Evolutionary conservation across 2,113 vertebrate genomes (phyloP).

Genomic region (Sceloporus tristichus): DNA sequence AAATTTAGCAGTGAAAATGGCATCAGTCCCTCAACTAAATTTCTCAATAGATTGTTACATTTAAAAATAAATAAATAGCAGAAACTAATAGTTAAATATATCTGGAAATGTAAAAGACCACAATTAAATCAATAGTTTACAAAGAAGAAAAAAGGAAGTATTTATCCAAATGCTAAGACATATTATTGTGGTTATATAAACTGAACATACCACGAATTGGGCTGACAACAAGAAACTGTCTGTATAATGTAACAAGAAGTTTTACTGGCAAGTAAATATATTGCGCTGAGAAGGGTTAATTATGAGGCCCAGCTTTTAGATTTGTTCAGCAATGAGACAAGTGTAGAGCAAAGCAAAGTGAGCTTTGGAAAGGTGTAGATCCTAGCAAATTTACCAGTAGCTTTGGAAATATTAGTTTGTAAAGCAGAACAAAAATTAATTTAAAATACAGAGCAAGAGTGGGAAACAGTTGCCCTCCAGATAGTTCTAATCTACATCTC

Average conservation of each 20-base stretch:
- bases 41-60: background rate
- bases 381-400: too few species aligned
- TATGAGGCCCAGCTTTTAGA: background rate
- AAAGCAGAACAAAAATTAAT: too few species aligned
- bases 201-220: background rate
- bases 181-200: background rate
- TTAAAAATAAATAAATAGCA: background rate
- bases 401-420: too few species aligned
- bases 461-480: too few species aligned
- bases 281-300: background rate
- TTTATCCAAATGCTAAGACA: conserved; percentile 2
- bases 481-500: too few species aligned
- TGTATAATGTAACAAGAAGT: background rate
- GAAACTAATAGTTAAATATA: background rate
- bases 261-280: too few species aligned
- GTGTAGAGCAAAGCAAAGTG: background rate
- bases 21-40: background rate
- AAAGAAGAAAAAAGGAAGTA: background rate
- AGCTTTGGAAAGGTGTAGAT: too few species aligned
- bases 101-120: background rate
- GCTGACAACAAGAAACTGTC: background rate
- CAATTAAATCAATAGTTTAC: conserved; percentile 20
- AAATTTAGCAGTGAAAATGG: background rate
- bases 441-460: too few species aligned
- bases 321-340: background rate